phyloP scores from a whole-genome alignment of 64 coral and sea anemone genomes.

The Montipora sp. region DNA sequence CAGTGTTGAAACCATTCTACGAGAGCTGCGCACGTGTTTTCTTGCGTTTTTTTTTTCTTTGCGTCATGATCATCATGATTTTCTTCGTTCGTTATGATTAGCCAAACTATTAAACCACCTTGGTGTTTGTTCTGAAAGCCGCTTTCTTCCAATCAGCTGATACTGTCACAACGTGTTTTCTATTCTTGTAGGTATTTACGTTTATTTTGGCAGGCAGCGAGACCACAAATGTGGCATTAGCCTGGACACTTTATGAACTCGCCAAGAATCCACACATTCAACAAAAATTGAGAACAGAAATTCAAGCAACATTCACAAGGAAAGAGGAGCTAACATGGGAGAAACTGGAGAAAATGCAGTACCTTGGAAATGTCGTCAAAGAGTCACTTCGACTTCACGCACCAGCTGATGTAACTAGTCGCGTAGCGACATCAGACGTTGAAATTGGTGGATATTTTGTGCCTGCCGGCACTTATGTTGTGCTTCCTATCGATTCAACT shows the following conservation, averaged over 20 bases:
- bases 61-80: too few relatives aligned
- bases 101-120: too few relatives aligned
- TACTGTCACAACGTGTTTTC: neutral
- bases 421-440: constrained; percentile 16
- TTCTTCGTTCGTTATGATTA: too few relatives aligned
- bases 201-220: constrained; percentile 64
- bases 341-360: constrained; percentile 44
- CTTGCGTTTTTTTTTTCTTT: too few relatives aligned
- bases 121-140: too few relatives aligned
- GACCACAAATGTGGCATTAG: constrained; percentile 66
- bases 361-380: constrained; percentile 68
- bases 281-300: constrained; percentile 47
- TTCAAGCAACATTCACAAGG: neutral
- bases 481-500: constrained; percentile 29
- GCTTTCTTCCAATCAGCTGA: too few relatives aligned
- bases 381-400: constrained; percentile 76
- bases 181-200: constrained; percentile 34
- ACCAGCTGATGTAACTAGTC: constrained; percentile 19
- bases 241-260: constrained; percentile 76
- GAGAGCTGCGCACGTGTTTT: too few relatives aligned
- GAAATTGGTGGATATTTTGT: constrained; percentile 65
- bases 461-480: constrained; percentile 42
- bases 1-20: too few relatives aligned
- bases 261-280: constrained; percentile 70
- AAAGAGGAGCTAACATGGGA: constrained; percentile 43